Percentiles rank a stretch among this genome's conserved stretches.
Conservation (phyloP, 2,113 vertebrate genomes). For the Lycaon pictus region DNA sequence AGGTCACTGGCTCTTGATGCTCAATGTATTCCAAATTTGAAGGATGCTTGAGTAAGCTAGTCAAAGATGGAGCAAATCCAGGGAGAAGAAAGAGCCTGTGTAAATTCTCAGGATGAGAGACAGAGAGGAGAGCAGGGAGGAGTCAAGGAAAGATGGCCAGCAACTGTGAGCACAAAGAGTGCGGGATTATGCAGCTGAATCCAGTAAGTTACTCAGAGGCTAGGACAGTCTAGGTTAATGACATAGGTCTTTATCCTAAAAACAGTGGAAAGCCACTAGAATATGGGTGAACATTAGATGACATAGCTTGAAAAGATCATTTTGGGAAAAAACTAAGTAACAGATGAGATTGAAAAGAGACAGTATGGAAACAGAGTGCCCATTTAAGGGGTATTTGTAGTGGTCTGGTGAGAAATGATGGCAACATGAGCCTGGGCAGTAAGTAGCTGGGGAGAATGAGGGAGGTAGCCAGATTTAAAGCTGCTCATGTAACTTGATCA, state of each 20-base stretch:
- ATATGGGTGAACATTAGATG: not conserved
- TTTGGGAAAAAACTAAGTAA: not conserved
- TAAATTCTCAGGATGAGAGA: not conserved
- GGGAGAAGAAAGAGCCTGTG: not conserved
- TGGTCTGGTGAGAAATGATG: not conserved
- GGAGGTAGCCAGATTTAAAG: not conserved
- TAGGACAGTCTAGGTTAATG: not conserved
- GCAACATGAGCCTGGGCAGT: not conserved
- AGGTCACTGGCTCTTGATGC: not conserved
- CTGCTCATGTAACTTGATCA: not conserved
- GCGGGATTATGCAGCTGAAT: not conserved
- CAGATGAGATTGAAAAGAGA: not conserved
- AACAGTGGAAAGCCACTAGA: not conserved
- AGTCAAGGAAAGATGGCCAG: not conserved
- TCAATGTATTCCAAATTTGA: constrained; percentile 11
- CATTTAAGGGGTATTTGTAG: not conserved
- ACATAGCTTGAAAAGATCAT: not conserved
- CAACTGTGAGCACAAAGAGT: not conserved
- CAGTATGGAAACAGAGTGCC: not conserved
- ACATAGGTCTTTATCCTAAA: not conserved
- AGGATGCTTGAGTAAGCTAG: not conserved
- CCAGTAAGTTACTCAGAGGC: not conserved
- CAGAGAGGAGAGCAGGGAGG: not conserved
- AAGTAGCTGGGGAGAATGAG: not conserved
- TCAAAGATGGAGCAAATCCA: not conserved